phyloP scores from a whole-genome alignment of 1,140 invertebrate genomes.

The Polypedilum pembai region DNA sequence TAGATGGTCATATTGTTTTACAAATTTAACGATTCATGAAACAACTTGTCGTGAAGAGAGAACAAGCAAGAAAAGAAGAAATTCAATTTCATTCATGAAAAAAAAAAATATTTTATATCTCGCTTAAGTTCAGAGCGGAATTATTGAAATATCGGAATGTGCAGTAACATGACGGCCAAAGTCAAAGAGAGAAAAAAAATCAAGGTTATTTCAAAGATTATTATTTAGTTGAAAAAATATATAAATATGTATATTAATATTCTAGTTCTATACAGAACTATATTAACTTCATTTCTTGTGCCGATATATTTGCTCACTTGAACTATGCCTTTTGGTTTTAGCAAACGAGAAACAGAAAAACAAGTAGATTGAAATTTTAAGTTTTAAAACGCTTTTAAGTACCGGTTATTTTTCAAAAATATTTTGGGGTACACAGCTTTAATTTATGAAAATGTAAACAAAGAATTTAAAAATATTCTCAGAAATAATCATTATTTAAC shows the following conservation, averaged over 20 bases:
- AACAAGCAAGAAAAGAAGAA: neutral
- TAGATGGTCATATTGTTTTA: conserved; percentile 26
- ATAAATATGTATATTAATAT: neutral
- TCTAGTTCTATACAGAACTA: neutral
- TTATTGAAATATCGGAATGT: neutral
- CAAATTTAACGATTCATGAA: conserved; percentile 28
- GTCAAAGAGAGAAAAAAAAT: neutral
- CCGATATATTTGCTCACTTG: neutral
- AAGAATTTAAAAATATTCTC: too few species aligned
- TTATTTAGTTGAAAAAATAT: neutral
- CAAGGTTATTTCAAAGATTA: conserved; percentile 18
- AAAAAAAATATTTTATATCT: neutral
- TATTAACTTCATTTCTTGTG: neutral
- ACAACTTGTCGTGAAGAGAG: neutral
- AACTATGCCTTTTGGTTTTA: neutral
- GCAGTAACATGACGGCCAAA: neutral
- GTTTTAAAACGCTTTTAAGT: too few species aligned
- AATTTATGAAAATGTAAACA: too few species aligned
- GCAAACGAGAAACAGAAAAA: neutral
- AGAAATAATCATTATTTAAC: too few species aligned
- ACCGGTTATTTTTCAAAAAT: too few species aligned
- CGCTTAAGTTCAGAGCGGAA: neutral
- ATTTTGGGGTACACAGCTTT: too few species aligned
- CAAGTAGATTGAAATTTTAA: neutral
- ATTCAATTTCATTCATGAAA: conserved; percentile 7